Evolutionary conservation across 2,888 invertebrate species (phyloP).

Genomic region (Phania funesta): DNA sequence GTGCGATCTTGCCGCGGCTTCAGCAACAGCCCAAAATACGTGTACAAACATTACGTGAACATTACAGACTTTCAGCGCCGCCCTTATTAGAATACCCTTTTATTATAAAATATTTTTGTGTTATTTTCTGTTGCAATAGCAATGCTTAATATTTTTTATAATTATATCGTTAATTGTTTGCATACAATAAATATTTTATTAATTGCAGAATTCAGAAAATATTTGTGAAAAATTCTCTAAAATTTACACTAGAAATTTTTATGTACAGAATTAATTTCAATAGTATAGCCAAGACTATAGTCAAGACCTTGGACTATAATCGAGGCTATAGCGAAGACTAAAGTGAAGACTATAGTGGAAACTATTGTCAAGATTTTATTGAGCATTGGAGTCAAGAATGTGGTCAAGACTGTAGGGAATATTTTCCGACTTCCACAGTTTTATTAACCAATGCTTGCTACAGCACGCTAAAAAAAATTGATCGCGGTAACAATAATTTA

Average conservation of each 20-base stretch:
- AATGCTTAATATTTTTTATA: neutral
- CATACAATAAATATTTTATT: neutral
- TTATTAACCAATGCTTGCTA: too few species aligned
- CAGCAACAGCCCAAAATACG: too few species aligned
- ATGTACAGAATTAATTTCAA: neutral
- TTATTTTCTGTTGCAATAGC: conserved; percentile 8
- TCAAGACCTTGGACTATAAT: neutral
- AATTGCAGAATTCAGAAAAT: neutral
- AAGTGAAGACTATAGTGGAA: neutral
- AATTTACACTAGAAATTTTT: too few species aligned
- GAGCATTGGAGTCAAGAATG: neutral
- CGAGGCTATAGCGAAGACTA: neutral
- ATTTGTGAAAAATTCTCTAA: neutral
- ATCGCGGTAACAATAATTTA: too few species aligned
- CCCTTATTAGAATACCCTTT: too few species aligned
- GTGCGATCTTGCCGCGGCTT: too few species aligned
- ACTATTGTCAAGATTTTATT: neutral
- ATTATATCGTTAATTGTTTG: neutral
- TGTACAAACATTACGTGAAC: too few species aligned
- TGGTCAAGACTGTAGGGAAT: neutral
- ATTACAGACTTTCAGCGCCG: too few species aligned
- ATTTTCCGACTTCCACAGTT: too few species aligned
- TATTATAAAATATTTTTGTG: conserved; percentile 12
- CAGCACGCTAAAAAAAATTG: too few species aligned
- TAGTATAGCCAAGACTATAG: neutral